These are phyloP conservation scores for Thymelicus sylvestris DNA, from an alignment of 2,888 invertebrate species.

Conservation along the genomic window DNA sequence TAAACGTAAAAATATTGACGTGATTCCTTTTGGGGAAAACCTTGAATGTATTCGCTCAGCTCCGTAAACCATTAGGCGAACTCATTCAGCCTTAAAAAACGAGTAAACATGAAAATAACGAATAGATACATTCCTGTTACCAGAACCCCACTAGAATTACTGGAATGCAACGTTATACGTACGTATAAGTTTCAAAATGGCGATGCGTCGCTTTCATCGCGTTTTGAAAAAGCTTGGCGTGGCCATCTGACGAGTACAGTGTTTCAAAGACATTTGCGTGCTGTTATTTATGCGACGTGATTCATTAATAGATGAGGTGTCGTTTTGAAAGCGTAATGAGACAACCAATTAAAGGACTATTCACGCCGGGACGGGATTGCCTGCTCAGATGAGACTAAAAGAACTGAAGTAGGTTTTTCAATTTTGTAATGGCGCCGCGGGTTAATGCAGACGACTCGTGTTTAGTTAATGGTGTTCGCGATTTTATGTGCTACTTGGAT, in stretches of 20 bases:
- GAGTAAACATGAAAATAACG: slow-evolving; percentile 25
- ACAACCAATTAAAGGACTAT: slow-evolving; percentile 36
- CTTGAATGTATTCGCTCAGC: slow-evolving; percentile 11
- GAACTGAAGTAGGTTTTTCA: slow-evolving; percentile 22
- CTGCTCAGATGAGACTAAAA: slow-evolving; percentile 22
- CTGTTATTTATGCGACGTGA: slow-evolving; percentile 24
- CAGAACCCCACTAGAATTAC: slow-evolving; percentile 9
- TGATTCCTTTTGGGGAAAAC: slow-evolving; percentile 6
- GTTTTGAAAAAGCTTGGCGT: slow-evolving; percentile 4
- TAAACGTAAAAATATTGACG: slow-evolving; percentile 24
- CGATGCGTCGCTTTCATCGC: slow-evolving; percentile 10
- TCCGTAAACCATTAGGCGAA: slow-evolving; percentile 12
- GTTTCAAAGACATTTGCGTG: slow-evolving; percentile 22
- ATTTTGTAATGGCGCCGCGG: slow-evolving; percentile 29
- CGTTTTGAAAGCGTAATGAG: slow-evolving; percentile 34
- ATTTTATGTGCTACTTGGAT: slow-evolving; percentile 1
- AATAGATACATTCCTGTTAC: slow-evolving; percentile 16
- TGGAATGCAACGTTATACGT: slow-evolving; percentile 13
- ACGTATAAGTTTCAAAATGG: slow-evolving; percentile 21
- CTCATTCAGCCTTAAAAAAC: slow-evolving; percentile 15
- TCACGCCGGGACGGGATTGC: slow-evolving; percentile 28
- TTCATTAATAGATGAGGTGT: slow-evolving; percentile 37
- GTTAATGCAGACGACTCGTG: slow-evolving; percentile 21
- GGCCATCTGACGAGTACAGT: slow-evolving; percentile 17
- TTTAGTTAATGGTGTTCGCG: slow-evolving; percentile 29